Evolutionary conservation across 2,113 vertebrate genomes (phyloP), one percentile per base, ranked within the genome.

Genomic region (Vulpes ferrilata): DNA sequence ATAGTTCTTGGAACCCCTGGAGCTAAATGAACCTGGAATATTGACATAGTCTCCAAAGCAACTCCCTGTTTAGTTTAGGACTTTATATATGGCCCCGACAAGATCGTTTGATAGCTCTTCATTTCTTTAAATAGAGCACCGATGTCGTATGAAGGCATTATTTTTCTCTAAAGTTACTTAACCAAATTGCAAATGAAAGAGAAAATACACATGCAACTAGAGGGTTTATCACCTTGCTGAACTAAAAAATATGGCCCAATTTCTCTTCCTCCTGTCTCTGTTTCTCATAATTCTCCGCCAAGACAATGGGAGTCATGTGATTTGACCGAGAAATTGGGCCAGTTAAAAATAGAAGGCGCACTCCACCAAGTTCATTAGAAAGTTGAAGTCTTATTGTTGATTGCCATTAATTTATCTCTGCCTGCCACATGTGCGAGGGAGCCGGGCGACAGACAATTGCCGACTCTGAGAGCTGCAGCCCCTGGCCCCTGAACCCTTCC

Each of bases 341-440:
- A 97, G 97, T 95, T 97, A 97, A 98, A 98, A 97, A 98, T 98
- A 98, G 98, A 97, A 97, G 88, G 71, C 1, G 1, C 74, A 35
- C 57, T 96, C 92, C 59, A 83, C 79, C 90, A 88, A 97, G 87
- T 97, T 97, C 90, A 95, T 97, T 95, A 97, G 87, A 96, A 94
- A 90, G 93, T 87, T 92, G 93, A 94, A 93, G 94, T 84, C 90
- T 93, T 96, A 64, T 87, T 97, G 98, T 97, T 97, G 98, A 96
- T 84, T 60, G 94, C 90, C 12, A 3, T 81, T 92, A 35, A 97
- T 97, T 97, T 93, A 79, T 92, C 96, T 96, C 90, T 94, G 96
- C 43, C 90, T 83, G 95, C 84, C 80, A 9, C 62, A 15, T 6
- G 6, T 10, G 22, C 0, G 1, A 51, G 85, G 64, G 57, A 59